Evolutionary conservation across 2,888 invertebrate species (phyloP).

Genomic region (Torymus auratus): DNA sequence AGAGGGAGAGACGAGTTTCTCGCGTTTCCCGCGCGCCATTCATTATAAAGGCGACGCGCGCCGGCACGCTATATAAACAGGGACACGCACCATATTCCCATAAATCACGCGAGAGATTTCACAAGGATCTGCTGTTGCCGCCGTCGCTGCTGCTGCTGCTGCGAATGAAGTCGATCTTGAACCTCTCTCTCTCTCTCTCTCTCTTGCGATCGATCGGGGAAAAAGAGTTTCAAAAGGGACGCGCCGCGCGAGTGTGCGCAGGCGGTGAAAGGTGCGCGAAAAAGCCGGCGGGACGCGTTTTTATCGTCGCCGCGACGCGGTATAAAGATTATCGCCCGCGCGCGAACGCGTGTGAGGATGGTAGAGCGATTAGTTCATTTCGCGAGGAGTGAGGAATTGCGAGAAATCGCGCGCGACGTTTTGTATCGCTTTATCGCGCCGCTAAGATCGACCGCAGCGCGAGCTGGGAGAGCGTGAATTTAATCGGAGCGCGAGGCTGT

Average conservation of each 20-base stretch:
- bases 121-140: slow-evolving; percentile 56
- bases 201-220: too few species aligned
- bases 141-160: too few species aligned
- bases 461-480: too few species aligned
- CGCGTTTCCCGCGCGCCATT: slow-evolving; percentile 14
- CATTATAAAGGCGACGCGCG: slow-evolving; percentile 40
- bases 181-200: too few species aligned
- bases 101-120: slow-evolving; percentile 62
- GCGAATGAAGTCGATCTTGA: too few species aligned
- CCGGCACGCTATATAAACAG: slow-evolving; percentile 26
- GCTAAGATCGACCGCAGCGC: too few species aligned
- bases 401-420: slow-evolving; percentile 25
- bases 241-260: neutral
- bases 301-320: too few species aligned
- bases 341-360: too few species aligned
- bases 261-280: too few species aligned
- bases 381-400: slow-evolving; percentile 22
- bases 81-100: slow-evolving; percentile 42
- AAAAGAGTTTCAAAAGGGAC: neutral
- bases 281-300: too few species aligned
- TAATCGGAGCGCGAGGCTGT: too few species aligned
- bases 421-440: slow-evolving; percentile 22
- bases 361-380: slow-evolving; percentile 39
- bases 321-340: too few species aligned
- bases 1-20: slow-evolving; percentile 10